These are phyloP conservation scores for Drosophila pseudotalamancana DNA, from an alignment of 2,888 invertebrate genomes.

Conservation along the genomic window DNA sequence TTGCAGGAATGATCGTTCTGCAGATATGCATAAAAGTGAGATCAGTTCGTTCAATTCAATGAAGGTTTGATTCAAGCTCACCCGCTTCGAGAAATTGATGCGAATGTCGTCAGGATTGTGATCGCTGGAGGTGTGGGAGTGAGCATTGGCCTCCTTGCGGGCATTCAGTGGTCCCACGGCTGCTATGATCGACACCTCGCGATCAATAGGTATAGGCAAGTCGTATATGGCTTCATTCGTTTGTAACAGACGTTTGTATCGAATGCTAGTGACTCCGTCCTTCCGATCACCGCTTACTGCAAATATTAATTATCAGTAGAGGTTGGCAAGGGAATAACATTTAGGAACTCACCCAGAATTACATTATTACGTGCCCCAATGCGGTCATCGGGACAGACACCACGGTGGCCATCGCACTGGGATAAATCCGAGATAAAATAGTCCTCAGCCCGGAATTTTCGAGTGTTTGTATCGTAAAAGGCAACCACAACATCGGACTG, in stretches of 20 bases:
- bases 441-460: constrained; percentile 90
- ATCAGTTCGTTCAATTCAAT: not conserved
- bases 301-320: not conserved
- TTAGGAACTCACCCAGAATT: constrained; percentile 85
- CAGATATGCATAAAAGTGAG: no score
- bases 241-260: constrained; percentile 90
- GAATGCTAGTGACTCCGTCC: constrained; percentile 92
- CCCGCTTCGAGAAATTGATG: constrained; percentile 90
- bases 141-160: constrained; percentile 93
- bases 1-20: constrained; percentile 90
- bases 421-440: constrained; percentile 93
- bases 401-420: constrained; percentile 92
- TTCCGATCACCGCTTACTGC: constrained; percentile 90
- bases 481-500: constrained; percentile 94
- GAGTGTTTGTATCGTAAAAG: constrained; percentile 87
- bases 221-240: constrained; percentile 91
- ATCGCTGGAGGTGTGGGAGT: constrained; percentile 85
- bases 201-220: constrained; percentile 88
- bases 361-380: constrained; percentile 93
- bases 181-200: constrained; percentile 92
- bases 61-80: constrained; percentile 65
- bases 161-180: constrained; percentile 94
- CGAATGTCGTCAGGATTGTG: constrained; percentile 87
- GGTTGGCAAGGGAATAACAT: no score
- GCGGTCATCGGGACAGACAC: constrained; percentile 93